Base-by-base conservation (phyloP, 2,113 vertebrate species). In the Heteronetta atricapilla region DNA sequence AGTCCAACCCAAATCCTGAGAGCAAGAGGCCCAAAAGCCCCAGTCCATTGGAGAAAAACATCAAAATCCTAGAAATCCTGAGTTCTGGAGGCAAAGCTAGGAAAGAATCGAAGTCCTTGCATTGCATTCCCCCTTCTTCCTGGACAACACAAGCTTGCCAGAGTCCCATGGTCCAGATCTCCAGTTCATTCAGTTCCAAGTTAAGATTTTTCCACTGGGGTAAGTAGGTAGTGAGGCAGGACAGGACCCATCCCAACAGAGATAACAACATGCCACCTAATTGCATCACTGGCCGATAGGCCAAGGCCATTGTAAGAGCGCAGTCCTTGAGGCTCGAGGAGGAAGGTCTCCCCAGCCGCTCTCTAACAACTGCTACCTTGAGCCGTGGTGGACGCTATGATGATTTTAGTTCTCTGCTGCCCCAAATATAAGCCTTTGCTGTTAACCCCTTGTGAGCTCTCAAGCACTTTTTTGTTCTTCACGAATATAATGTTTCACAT, bases 121-220 rank as follows among this genome's bases (percentile, higher is more conserved):
- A 99, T 74, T 99, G 98, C 80, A 98, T 97, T n/a, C 98, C 98
- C 3, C 98, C 98, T 97, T 99, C 99, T 86, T 99, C 99, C 2
- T 99, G 99, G 73, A 98, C 98, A 82, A 99, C 98, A 69, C 99
- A 99, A 68, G 97, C 98, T 97, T 99, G 98, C 98, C 98, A 99
- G 60, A 99, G 98, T 74, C 99, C 99, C 89, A 98, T 98, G 89
- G 97, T 99, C 98, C 98, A 99, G 96, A 98, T 99, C 96, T 99
- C 99, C 97, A 99, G 97, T 93, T 99, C 98, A n/a, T 99, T 99
- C 88, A 99, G 95, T 59, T 99, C 99, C 44, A 99, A 97, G 94
- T 99, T 99, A 93, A 99, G 98, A 4, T 98, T 99, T 88, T 99
- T 99, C 99, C 99, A 99, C 7, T 99, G 97, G 13, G 99, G 99